These are phyloP conservation scores for Archegozetes longisetosus DNA, from an alignment of 1,140 invertebrate genomes.

Conservation along the genomic window DNA sequence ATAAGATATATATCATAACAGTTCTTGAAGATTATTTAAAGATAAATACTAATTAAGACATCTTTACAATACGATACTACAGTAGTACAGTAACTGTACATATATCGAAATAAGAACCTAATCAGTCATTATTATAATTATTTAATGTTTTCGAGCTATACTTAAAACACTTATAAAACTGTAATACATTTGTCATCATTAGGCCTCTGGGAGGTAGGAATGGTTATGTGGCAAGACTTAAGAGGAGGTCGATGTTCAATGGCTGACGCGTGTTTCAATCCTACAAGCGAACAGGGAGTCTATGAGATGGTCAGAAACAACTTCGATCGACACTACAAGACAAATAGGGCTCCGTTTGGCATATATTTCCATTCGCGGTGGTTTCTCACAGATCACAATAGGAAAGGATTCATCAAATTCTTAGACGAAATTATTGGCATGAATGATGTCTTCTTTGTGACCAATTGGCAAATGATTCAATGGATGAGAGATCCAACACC, in stretches of 20 bases:
- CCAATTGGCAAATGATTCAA: slow-evolving; percentile 80
- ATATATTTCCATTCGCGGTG: slow-evolving; percentile 84
- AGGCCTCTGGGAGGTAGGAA: slow-evolving; percentile 49
- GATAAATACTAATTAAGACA: no score
- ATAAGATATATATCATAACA: no score
- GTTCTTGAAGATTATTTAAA: no score
- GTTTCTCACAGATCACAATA: slow-evolving; percentile 86
- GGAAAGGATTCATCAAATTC: slow-evolving; percentile 82
- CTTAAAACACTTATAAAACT: no score
- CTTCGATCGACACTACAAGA: slow-evolving; percentile 80
- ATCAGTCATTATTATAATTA: background rate
- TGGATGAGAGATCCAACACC: slow-evolving; percentile 85
- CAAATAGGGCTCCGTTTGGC: slow-evolving; percentile 79
- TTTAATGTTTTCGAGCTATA: background rate
- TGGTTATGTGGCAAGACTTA: slow-evolving; percentile 98
- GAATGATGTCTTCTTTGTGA: slow-evolving; percentile 75
- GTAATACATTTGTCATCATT: no score
- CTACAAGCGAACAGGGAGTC: slow-evolving; percentile 67
- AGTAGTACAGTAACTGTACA: no score
- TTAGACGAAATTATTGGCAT: slow-evolving; percentile 72
- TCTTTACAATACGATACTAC: no score
- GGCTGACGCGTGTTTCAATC: slow-evolving; percentile 85
- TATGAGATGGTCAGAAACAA: slow-evolving; percentile 89
- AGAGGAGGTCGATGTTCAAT: no score
- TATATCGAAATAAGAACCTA: background rate